phyloP scores from a whole-genome alignment of 2,113 vertebrate species.

The Varanus salvator region DNA sequence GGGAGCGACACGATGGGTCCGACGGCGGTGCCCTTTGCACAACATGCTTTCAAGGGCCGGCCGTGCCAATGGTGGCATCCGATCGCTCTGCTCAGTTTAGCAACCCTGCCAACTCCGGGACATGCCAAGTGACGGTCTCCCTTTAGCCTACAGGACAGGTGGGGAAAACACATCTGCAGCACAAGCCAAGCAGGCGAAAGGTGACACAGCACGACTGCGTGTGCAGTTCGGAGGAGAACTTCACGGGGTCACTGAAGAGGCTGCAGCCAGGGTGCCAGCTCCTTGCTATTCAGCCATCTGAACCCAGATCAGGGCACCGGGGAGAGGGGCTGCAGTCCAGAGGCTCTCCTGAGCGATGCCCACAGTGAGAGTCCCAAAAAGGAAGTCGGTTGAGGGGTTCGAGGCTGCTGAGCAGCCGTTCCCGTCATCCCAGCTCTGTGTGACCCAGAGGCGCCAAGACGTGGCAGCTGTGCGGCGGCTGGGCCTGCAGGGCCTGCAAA shows the following conservation, averaged over 20 bases:
- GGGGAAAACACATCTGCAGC: neutral
- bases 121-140: neutral
- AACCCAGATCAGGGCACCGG: neutral
- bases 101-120: neutral
- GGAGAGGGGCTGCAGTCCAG: too few relatives aligned
- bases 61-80: neutral
- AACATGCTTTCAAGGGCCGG: neutral
- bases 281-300: neutral
- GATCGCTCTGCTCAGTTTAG: neutral
- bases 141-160: neutral
- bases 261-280: too few relatives aligned
- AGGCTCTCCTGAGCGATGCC: too few relatives aligned
- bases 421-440: neutral
- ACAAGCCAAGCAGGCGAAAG: neutral
- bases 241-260: neutral
- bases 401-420: neutral
- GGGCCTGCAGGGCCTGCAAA: too few relatives aligned
- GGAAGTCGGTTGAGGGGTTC: neutral
- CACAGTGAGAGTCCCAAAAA: neutral
- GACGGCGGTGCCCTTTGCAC: slow-evolving; percentile 3
- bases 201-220: rapidly evolving
- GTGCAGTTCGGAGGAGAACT: neutral
- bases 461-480: too few relatives aligned
- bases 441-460: too few relatives aligned
- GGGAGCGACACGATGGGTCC: rapidly evolving